Conservation (phyloP, 2,113 vertebrate genomes). For the Galeopterus variegatus region DNA sequence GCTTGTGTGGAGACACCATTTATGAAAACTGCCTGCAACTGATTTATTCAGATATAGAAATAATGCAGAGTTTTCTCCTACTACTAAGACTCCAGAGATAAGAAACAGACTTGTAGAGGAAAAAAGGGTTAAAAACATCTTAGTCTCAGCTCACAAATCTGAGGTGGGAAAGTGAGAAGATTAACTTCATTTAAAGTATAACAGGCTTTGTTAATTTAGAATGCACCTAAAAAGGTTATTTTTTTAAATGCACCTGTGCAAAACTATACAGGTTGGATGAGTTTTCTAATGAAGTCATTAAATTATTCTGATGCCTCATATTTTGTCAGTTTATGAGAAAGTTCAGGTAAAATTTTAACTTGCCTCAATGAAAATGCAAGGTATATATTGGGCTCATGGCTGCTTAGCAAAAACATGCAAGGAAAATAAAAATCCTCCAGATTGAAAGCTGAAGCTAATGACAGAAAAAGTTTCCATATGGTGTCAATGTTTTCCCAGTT, state of each 20-base stretch:
- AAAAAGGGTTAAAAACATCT: background rate
- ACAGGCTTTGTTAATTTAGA: background rate
- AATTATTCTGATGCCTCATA: constrained; percentile 1
- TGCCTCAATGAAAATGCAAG: constrained; percentile 37
- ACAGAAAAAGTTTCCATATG: background rate
- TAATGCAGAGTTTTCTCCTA: constrained; percentile 22
- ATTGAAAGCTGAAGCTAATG: background rate
- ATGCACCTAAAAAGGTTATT: background rate
- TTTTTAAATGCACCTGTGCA: background rate
- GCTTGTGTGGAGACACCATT: background rate
- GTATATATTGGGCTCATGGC: background rate
- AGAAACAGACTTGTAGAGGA: background rate
- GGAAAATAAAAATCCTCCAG: background rate
- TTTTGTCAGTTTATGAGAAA: background rate
- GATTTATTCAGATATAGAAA: background rate
- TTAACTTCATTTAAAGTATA: background rate
- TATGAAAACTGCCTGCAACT: background rate
- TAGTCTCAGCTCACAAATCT: background rate
- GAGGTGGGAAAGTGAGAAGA: background rate
- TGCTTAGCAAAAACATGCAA: constrained; percentile 53
- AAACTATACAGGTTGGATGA: constrained; percentile 24
- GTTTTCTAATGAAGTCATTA: constrained; percentile 46
- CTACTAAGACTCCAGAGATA: background rate
- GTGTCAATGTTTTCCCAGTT: background rate
- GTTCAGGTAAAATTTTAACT: constrained; percentile 59